Evolutionary conservation across 2,113 vertebrate genomes (phyloP), one percentile per base, ranked within the genome.

Genomic region (Malaclemys terrapin): DNA sequence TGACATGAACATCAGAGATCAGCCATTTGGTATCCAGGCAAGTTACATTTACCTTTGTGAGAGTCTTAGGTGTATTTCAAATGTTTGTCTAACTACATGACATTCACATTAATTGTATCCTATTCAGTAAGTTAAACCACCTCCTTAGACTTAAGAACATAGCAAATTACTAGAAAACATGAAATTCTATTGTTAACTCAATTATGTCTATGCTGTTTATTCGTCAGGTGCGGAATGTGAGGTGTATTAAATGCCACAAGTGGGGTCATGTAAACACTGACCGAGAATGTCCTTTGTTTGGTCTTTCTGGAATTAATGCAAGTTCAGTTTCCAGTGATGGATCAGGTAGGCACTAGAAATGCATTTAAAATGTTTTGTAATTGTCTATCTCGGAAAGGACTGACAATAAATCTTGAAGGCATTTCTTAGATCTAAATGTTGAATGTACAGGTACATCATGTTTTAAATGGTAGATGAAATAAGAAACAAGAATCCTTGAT

Each of bases 241-340:
- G 99, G 8, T 99, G 99, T 91, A 99, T 99, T 96, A 99, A 99
- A 94, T 99, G 99, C 97, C 99, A 99, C 98, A 99, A 99, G 92
- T 99, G 99, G 99, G 99, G 99, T 88, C 99, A 99, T 3, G 99
- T 99, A 90, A 99, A 99, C 98, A 99, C 99, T 1, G 99, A 99
- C 96, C 98, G 99, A 95, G 99, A 99, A 89, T 99, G 99, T 96
- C 99, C 99, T 80, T 98, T 99, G 12, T 99, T 98, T 95, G 99
- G 99, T n/a, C 99, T 99, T 87, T 99, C 99, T n/a, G 99, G 99
- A 79, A 99, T 99, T 98, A 99, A 99, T 5, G 99, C 99, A 17
- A 99, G 99, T 94, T 99, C 99, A 7, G 98, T 99, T 97, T 97
- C 99, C 87, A 98, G 96, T 22, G 99, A 99, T 87, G 99, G 99